Conservation (phyloP, 2,888 invertebrate genomes). For the Archaeoteleia sp. region DNA sequence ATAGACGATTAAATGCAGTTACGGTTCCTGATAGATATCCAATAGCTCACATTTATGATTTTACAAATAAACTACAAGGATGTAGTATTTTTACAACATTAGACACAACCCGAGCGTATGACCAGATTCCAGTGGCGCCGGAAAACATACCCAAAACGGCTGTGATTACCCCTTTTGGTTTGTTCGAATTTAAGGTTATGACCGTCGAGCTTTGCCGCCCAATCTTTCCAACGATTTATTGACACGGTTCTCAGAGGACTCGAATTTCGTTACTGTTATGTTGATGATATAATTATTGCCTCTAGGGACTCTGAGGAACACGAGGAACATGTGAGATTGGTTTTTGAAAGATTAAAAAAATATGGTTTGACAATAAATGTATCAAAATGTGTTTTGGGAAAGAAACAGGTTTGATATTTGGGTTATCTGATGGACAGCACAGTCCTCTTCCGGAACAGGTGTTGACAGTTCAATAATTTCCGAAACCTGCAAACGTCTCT, state of each 20-base stretch:
- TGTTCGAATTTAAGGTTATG: slow-evolving; percentile 61
- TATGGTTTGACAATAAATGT: slow-evolving; percentile 56
- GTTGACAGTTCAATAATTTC: no score
- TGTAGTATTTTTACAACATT: slow-evolving; percentile 37
- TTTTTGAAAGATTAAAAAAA: slow-evolving; percentile 29
- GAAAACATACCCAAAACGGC: slow-evolving; percentile 28
- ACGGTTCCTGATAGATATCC: slow-evolving; percentile 60
- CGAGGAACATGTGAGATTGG: slow-evolving; percentile 10
- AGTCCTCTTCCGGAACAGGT: no score
- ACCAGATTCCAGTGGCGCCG: slow-evolving; percentile 55
- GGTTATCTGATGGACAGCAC: no score
- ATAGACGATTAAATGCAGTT: slow-evolving; percentile 52
- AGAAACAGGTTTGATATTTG: no score
- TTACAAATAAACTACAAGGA: slow-evolving; percentile 35
- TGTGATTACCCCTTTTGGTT: slow-evolving; percentile 62
- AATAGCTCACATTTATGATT: slow-evolving; percentile 59
- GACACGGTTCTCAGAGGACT: slow-evolving; percentile 52
- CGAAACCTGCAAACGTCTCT: no score
- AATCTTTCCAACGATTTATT: slow-evolving; percentile 57
- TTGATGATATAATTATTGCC: slow-evolving; percentile 52
- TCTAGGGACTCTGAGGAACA: slow-evolving; percentile 41
- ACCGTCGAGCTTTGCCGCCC: slow-evolving; percentile 60
- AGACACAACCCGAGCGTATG: slow-evolving; percentile 52
- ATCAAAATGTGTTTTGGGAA: slow-evolving; percentile 47
- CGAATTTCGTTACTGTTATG: slow-evolving; percentile 42